Base-by-base conservation (phyloP, 2,888 invertebrate genomes). In the Eustalomyia histrio region DNA sequence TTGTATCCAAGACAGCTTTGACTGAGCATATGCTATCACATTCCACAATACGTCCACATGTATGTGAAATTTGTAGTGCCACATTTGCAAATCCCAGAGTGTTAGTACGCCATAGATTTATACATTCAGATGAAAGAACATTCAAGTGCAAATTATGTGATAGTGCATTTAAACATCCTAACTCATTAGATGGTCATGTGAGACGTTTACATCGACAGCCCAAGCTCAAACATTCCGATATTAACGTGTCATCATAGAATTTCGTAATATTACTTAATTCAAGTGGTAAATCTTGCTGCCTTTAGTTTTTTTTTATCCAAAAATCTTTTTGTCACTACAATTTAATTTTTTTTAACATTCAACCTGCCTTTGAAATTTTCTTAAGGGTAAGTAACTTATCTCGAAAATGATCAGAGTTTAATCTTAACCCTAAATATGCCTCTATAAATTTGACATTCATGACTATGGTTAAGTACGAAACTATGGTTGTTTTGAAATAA, bases 171-270 rank as follows among this genome's bases (percentile, higher is more conserved):
- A 87, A 87, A 4, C 89, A 89, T 83, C 86, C 86, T 43, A 88
- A 89, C 21, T 90, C 90, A 1, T 82, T 89, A 16, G 87, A 89
- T 9, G 89, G 88, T 12, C 89, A 89, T 52, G 87, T 90, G 87
- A 87, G 88, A 4, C 67, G 73, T 39, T 61, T 79, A 8, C 78
- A 79, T 57, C 55, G 67, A 7, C 43, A n/a, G 6, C n/a, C 43
- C 16, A 53, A 78, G 29, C 53, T 58, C 8, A 71, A 78, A 64
- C 12, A 14, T 7, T 14, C 43, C 1, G 39, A 10, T 6, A 2
- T 39, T n/a, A 47, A n/a, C 5, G 16, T 47, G 1, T 5, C 39
- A 12, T 14, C 43, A 53, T 21, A n/a, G n/a, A n/a, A n/a, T n/a
- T n/a, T n/a, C n/a, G n/a, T n/a, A n/a, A n/a, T n/a, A n/a, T n/a